Conservation (phyloP, 1,140 invertebrate genomes). For the Mercenaria mercenaria region DNA sequence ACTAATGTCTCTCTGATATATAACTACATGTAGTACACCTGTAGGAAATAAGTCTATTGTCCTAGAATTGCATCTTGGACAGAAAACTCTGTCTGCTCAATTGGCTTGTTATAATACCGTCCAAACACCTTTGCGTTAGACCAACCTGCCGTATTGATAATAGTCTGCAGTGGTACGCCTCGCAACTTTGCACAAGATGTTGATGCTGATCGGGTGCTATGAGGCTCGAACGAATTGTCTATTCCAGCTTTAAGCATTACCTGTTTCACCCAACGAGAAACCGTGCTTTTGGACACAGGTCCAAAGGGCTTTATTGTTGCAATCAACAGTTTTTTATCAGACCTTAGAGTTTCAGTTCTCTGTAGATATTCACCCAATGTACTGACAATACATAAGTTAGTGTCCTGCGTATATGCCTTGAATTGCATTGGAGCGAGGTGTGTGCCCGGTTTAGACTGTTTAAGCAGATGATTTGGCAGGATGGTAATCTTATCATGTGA, state of each 20-base stretch:
- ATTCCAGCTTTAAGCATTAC: slow-evolving; percentile 19
- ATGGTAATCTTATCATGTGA: neutral
- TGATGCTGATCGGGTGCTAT: neutral
- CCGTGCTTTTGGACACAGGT: neutral
- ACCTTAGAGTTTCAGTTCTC: neutral
- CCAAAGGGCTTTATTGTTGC: neutral
- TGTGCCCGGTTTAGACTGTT: slow-evolving; percentile 17
- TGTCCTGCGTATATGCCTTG: neutral
- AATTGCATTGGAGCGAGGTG: neutral
- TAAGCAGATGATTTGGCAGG: neutral
- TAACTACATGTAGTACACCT: no score
- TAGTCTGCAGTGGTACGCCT: neutral
- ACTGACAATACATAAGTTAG: neutral
- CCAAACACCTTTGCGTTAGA: slow-evolving; percentile 12
- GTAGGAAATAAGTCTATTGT: no score
- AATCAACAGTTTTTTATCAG: neutral
- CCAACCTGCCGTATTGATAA: slow-evolving; percentile 29
- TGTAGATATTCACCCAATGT: neutral
- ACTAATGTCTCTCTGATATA: no score
- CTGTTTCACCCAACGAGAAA: neutral
- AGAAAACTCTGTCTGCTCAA: no score
- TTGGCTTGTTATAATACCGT: neutral
- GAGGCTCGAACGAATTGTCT: neutral
- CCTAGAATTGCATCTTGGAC: no score
- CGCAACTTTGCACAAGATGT: neutral